phyloP scores from a whole-genome alignment of 2,797 vertebrate genomes.

The Trematomus bernacchii region DNA sequence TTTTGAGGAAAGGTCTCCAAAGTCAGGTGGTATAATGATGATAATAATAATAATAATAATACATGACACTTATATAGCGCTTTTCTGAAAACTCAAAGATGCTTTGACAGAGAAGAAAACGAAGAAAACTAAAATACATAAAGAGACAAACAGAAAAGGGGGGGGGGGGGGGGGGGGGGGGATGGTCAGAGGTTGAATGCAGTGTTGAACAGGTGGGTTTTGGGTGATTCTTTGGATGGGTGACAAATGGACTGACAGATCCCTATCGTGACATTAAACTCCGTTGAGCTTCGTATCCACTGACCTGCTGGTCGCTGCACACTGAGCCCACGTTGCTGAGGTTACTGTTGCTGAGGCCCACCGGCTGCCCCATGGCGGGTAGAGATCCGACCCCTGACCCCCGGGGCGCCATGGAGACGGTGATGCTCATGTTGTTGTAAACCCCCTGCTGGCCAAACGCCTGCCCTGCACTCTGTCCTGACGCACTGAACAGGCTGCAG shows the following conservation, averaged over 20 bases:
- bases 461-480: constrained; percentile 85
- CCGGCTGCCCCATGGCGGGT: constrained; percentile 90
- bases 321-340: constrained; percentile 88
- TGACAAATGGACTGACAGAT: background rate
- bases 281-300: constrained; percentile 7
- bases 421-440: constrained; percentile 99
- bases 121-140: too few species aligned
- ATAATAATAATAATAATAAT: too few species aligned
- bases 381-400: constrained; percentile 89
- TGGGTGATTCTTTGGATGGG: too few species aligned
- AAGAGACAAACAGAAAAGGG: too few species aligned
- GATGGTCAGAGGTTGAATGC: too few species aligned
- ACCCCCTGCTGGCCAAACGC: constrained; percentile 89
- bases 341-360: constrained; percentile 91
- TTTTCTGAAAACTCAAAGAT: too few species aligned
- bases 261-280: background rate
- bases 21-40: too few species aligned
- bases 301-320: constrained; percentile 93
- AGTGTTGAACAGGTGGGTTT: too few species aligned
- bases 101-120: too few species aligned
- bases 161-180: too few species aligned
- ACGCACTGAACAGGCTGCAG: constrained; percentile 85
- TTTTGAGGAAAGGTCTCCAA: too few species aligned
- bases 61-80: too few species aligned
- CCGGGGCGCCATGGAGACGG: constrained; percentile 93